A percentile compares a stretch with the other conserved stretches of the same genome.
Conservation (phyloP, 2,888 invertebrate species). For the Hipparchia semele region DNA sequence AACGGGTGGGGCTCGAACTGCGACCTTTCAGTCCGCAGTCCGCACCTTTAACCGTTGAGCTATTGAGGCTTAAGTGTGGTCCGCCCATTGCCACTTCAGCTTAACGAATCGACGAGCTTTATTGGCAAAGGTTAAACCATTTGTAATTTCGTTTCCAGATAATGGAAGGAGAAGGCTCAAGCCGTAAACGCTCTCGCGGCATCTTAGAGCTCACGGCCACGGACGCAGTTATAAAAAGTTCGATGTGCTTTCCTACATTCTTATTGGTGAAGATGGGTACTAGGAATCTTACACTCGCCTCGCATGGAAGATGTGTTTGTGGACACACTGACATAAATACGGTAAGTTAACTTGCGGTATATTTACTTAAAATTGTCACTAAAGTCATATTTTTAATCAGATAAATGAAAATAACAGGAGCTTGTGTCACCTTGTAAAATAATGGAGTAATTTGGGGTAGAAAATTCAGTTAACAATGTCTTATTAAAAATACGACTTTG, state of each 20-base stretch:
- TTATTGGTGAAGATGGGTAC: constrained; percentile 54
- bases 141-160: constrained; percentile 47
- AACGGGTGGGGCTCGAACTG: no score
- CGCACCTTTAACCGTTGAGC: no score
- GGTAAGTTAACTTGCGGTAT: constrained; percentile 46
- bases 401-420: no score
- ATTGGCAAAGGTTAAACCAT: background rate
- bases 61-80: no score
- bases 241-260: constrained; percentile 54
- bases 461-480: no score
- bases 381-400: no score
- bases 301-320: constrained; percentile 62
- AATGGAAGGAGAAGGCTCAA: constrained; percentile 58
- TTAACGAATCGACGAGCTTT: no score
- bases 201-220: constrained; percentile 58
- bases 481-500: no score
- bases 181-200: constrained; percentile 57
- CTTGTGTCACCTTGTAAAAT: no score
- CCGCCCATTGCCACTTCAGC: no score
- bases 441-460: no score
- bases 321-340: constrained; percentile 52
- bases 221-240: constrained; percentile 54
- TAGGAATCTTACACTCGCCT: constrained; percentile 49
- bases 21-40: no score
- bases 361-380: background rate